Evolutionary conservation across 2,113 vertebrate genomes (phyloP).

Genomic region (Neotragus pygmaeus): DNA sequence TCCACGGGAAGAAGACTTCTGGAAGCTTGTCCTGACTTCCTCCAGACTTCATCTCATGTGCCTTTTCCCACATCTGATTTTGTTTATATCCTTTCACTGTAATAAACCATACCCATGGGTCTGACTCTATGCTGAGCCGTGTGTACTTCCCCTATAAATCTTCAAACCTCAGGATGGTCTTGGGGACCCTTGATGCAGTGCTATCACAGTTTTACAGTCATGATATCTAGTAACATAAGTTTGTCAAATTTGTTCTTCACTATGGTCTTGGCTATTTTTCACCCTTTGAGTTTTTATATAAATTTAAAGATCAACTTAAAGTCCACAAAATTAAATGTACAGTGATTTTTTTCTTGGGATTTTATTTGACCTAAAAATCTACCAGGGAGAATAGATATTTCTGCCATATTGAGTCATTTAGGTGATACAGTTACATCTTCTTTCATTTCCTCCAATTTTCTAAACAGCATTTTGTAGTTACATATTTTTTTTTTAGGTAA

Average conservation of each 20-base stretch:
- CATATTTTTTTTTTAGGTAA: background rate
- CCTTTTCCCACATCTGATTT: background rate
- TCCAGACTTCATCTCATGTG: background rate
- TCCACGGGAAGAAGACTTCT: background rate
- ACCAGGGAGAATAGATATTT: background rate
- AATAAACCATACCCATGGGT: background rate
- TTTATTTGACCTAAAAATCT: background rate
- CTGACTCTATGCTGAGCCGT: background rate
- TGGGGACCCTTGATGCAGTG: background rate
- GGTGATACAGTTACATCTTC: background rate
- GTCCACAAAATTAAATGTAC: background rate
- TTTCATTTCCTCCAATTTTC: background rate
- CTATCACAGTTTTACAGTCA: background rate
- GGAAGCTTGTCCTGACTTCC: background rate
- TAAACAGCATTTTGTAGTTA: background rate
- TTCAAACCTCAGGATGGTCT: background rate
- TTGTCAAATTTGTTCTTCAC: background rate
- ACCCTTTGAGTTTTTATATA: background rate
- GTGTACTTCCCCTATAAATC: background rate
- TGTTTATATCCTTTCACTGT: background rate
- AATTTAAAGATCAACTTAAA: background rate
- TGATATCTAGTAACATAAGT: background rate
- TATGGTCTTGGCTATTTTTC: background rate
- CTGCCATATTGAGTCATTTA: background rate
- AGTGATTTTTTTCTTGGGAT: background rate